These are phyloP conservation scores for Saccostrea glomerata DNA, from an alignment of 1,140 invertebrate species.

Conservation along the genomic window DNA sequence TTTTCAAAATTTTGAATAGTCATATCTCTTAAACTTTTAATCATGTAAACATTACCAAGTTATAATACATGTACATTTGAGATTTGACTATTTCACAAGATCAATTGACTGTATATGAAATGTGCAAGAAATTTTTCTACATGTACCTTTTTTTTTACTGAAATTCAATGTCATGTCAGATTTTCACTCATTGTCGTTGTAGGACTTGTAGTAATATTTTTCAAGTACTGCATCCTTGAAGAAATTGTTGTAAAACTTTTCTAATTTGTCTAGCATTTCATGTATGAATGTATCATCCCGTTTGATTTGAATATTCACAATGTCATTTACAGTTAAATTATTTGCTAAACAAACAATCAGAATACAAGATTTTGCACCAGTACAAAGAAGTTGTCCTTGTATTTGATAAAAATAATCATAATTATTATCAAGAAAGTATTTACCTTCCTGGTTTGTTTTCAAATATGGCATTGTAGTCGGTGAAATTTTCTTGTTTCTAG, in stretches of 20 bases:
- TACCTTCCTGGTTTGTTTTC: too few relatives aligned
- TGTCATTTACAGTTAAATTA: slow-evolving; percentile 7
- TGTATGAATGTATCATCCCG: neutral
- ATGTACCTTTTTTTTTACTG: neutral
- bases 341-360: slow-evolving; percentile 8
- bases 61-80: too few relatives aligned
- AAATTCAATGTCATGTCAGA: neutral
- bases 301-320: neutral
- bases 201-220: slow-evolving; percentile 8
- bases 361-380: neutral
- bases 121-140: too few relatives aligned
- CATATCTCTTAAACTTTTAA: too few relatives aligned
- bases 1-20: too few relatives aligned
- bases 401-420: too few relatives aligned
- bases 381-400: slow-evolving; percentile 28
- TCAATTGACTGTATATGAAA: too few relatives aligned
- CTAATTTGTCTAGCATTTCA: neutral
- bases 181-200: neutral
- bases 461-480: too few relatives aligned
- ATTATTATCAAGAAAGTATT: too few relatives aligned
- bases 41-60: too few relatives aligned
- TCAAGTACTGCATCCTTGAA: slow-evolving; percentile 2
- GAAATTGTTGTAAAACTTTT: neutral
- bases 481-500: too few relatives aligned
- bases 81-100: too few relatives aligned